These are phyloP conservation scores for Tricholauxania praeusta DNA, from an alignment of 2,888 invertebrate genomes.

Conservation along the genomic window DNA sequence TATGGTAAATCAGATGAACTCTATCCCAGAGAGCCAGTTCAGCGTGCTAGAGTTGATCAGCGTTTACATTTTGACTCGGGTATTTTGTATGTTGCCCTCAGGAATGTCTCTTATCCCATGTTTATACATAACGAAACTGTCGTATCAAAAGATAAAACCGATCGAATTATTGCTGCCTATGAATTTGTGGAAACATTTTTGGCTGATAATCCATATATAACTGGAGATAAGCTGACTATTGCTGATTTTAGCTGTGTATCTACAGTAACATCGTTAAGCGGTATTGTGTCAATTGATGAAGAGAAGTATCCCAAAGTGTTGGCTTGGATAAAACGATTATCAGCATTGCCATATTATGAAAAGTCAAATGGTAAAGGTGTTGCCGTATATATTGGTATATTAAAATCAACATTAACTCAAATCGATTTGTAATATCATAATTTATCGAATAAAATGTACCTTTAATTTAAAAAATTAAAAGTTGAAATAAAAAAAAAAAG, in stretches of 20 bases:
- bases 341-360: slow-evolving; percentile 57
- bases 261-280: slow-evolving; percentile 52
- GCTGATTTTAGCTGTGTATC: slow-evolving; percentile 60
- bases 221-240: slow-evolving; percentile 58
- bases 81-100: slow-evolving; percentile 60
- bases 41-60: slow-evolving; percentile 68
- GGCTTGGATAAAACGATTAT: slow-evolving; percentile 58
- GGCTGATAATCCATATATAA: slow-evolving; percentile 49
- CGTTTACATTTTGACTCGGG: slow-evolving; percentile 70
- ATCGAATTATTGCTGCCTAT: slow-evolving; percentile 49
- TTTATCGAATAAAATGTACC: too few species aligned
- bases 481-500: too few species aligned
- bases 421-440: slow-evolving; percentile 7
- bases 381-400: background rate
- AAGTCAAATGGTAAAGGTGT: slow-evolving; percentile 55
- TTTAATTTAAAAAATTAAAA: too few species aligned
- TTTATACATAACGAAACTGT: slow-evolving; percentile 39
- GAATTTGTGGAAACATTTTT: slow-evolving; percentile 54
- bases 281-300: slow-evolving; percentile 50
- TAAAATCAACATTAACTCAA: background rate
- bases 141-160: slow-evolving; percentile 47
- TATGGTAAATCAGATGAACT: slow-evolving; percentile 70
- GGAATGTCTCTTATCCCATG: slow-evolving; percentile 33
- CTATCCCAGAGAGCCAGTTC: slow-evolving; percentile 71
- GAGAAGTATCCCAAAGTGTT: slow-evolving; percentile 52